Conservation (phyloP, 1,140 invertebrate species). For the Triops longicaudatus region DNA sequence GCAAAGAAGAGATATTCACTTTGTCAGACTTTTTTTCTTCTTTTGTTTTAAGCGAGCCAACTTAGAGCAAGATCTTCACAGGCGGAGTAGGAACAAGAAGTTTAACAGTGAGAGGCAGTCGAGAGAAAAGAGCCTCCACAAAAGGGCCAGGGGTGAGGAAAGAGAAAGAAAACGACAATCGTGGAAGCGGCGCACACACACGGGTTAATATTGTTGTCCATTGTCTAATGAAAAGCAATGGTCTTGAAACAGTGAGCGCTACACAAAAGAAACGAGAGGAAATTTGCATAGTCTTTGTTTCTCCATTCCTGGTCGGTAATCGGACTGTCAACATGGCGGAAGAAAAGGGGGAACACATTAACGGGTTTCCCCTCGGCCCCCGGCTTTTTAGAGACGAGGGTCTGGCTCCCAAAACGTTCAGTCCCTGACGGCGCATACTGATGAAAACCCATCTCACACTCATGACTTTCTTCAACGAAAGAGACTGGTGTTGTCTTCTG, state of each 20-base stretch:
- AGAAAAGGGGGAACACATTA: background rate
- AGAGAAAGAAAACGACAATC: background rate
- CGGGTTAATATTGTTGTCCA: slow-evolving; percentile 12
- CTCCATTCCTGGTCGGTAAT: slow-evolving; percentile 14
- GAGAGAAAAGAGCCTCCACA: background rate
- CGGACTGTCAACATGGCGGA: slow-evolving; percentile 4
- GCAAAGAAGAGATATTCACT: slow-evolving; percentile 15
- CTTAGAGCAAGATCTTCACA: background rate
- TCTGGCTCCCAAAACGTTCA: too few relatives aligned
- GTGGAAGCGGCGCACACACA: background rate
- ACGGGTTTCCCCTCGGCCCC: background rate
- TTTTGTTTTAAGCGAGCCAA: background rate
- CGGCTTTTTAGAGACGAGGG: background rate
- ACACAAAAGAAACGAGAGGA: background rate
- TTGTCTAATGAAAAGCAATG: slow-evolving; percentile 15
- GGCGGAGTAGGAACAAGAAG: background rate
- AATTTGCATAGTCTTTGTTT: slow-evolving; percentile 15
- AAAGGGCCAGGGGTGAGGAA: background rate
- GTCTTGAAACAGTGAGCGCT: background rate
- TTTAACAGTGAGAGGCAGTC: background rate
- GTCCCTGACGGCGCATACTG: slow-evolving; percentile 13
- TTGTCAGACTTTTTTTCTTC: slow-evolving; percentile 7
- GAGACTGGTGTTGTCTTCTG: background rate
- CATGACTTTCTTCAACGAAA: background rate
- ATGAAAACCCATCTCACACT: background rate